phyloP scores from a whole-genome alignment of 1,140 invertebrate genomes.

The Diprion similis region DNA sequence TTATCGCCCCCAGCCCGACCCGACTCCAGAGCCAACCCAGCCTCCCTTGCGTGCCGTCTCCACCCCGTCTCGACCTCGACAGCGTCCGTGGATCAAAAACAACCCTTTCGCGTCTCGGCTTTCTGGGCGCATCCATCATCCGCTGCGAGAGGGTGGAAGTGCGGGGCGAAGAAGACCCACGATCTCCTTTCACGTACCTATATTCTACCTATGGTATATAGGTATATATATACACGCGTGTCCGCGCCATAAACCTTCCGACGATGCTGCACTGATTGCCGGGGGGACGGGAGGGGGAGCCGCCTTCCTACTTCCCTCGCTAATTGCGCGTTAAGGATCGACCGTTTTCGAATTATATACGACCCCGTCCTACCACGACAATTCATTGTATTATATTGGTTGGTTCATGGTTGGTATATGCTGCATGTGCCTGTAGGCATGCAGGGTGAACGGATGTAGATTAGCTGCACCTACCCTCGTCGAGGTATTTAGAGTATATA shows the following conservation, averaged over 20 bases:
- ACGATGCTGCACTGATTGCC: background rate
- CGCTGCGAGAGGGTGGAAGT: background rate
- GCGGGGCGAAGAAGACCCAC: background rate
- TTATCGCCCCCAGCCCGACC: constrained; percentile 1
- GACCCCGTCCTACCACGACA: background rate
- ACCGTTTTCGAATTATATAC: constrained; percentile 5
- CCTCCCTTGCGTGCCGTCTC: background rate
- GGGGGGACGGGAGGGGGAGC: background rate
- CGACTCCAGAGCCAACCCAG: background rate
- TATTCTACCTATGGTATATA: background rate
- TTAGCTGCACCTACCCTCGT: too few species aligned
- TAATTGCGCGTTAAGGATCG: constrained; percentile 2
- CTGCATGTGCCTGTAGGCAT: too few species aligned
- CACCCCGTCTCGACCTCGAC: background rate
- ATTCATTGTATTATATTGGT: background rate
- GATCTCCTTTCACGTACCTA: background rate
- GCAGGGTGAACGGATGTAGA: too few species aligned
- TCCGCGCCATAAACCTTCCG: background rate
- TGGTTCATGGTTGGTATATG: too few species aligned
- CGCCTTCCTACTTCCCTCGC: background rate
- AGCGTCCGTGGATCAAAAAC: background rate
- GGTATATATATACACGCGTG: background rate
- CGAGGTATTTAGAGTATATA: too few species aligned
- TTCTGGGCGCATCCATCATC: constrained; percentile 1
- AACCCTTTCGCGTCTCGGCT: constrained; percentile 13